phyloP scores from a whole-genome alignment of 2,797 vertebrate species.

The Hyperoplus lanceolatus region DNA sequence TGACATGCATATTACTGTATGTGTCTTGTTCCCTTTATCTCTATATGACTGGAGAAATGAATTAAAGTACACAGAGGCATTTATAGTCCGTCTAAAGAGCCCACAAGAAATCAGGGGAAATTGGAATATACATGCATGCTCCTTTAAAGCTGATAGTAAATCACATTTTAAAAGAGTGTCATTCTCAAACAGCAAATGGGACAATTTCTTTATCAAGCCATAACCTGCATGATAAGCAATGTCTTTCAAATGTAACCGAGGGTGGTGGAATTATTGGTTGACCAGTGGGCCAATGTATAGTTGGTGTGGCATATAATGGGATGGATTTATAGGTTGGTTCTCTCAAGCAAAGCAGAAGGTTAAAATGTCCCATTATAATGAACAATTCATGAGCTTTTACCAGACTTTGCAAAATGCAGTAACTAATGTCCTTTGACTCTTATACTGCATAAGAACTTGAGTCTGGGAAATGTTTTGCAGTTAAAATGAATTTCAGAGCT shows the following conservation, averaged over 20 bases:
- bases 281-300: no score
- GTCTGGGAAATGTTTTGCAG: no score
- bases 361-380: background rate
- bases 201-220: background rate
- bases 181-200: background rate
- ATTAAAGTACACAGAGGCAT: background rate
- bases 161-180: background rate
- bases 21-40: constrained; percentile 29
- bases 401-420: background rate
- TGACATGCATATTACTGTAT: constrained; percentile 14
- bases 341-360: no score
- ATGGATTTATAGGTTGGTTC: no score
- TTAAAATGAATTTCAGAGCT: background rate
- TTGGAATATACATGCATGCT: background rate
- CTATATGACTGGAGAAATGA: background rate
- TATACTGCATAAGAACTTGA: no score
- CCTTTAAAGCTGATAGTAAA: background rate
- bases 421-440: background rate
- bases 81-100: background rate
- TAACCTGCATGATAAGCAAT: background rate
- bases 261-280: background rate
- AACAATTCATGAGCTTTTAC: background rate
- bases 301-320: background rate
- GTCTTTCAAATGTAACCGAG: background rate
- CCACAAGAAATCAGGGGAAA: background rate